Evolutionary conservation across 1,140 invertebrate species (phyloP).

Genomic region (Anastrepha ludens): DNA sequence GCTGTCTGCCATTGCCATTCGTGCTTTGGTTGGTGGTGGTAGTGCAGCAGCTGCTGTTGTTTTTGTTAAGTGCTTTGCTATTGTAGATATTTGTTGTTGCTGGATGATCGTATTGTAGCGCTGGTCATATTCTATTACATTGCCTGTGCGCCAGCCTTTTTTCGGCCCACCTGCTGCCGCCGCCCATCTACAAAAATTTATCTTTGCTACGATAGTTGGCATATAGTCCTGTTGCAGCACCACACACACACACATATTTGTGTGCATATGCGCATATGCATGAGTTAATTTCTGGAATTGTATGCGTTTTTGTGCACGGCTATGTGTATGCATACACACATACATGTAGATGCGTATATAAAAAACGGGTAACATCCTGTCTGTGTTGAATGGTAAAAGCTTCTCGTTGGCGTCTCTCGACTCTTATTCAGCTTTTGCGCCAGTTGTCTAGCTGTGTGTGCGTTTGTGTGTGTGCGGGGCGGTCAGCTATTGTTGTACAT

Average conservation of each 20-base stretch:
- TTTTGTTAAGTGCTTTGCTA: background rate
- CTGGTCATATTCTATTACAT: constrained; percentile 55
- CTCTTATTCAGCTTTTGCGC: background rate
- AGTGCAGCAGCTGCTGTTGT: background rate
- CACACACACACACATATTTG: background rate
- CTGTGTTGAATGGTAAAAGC: constrained; percentile 56
- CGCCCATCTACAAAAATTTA: background rate
- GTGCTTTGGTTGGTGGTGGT: background rate
- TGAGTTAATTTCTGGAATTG: background rate
- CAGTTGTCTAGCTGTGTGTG: background rate
- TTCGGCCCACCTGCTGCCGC: constrained; percentile 18
- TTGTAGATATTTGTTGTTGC: constrained; percentile 59
- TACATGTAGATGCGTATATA: constrained; percentile 7
- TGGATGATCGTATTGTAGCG: constrained; percentile 69
- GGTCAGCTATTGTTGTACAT: constrained; percentile 30
- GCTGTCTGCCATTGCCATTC: background rate
- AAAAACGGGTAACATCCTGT: constrained; percentile 56
- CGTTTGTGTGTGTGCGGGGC: background rate
- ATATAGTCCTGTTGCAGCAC: constrained; percentile 35
- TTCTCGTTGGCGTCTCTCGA: constrained; percentile 6
- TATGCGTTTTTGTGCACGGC: background rate
- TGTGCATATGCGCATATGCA: background rate
- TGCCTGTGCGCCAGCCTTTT: background rate
- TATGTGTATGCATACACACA: background rate
- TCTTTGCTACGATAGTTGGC: constrained; percentile 18